Conservation (phyloP, 2,113 vertebrate genomes). For the Brachyistius frenatus region DNA sequence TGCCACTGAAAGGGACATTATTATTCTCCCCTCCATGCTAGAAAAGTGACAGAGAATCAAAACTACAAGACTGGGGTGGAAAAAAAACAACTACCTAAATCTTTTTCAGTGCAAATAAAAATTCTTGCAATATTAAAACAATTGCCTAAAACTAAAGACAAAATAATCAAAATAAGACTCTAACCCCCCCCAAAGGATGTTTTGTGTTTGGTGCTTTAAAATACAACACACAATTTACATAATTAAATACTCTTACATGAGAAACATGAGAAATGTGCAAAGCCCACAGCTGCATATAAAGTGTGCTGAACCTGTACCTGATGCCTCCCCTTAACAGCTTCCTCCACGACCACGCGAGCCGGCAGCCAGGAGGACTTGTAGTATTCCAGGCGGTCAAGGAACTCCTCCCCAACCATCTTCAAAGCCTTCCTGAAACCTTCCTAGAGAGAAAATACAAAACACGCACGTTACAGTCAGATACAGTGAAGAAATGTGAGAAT, state of each 20-base stretch:
- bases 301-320: slow-evolving; percentile 81
- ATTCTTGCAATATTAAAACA: background rate
- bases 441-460: slow-evolving; percentile 69
- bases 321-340: slow-evolving; percentile 85
- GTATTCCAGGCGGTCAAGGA: slow-evolving; percentile 89
- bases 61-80: background rate
- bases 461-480: background rate
- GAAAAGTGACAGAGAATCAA: background rate
- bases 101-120: background rate
- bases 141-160: background rate
- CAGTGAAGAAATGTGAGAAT: background rate
- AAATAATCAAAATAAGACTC: too few species aligned
- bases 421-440: slow-evolving; percentile 89
- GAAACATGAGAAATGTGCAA: background rate
- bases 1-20: background rate
- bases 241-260: too few species aligned
- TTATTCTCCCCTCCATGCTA: background rate
- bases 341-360: slow-evolving; percentile 88
- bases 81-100: background rate
- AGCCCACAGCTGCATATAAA: background rate
- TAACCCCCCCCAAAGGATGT: too few species aligned
- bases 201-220: too few species aligned
- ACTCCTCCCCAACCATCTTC: slow-evolving; percentile 90
- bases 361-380: slow-evolving; percentile 92
- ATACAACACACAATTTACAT: too few species aligned